phyloP scores from a whole-genome alignment of 2,888 invertebrate genomes.

The Xestia c-nigrum region DNA sequence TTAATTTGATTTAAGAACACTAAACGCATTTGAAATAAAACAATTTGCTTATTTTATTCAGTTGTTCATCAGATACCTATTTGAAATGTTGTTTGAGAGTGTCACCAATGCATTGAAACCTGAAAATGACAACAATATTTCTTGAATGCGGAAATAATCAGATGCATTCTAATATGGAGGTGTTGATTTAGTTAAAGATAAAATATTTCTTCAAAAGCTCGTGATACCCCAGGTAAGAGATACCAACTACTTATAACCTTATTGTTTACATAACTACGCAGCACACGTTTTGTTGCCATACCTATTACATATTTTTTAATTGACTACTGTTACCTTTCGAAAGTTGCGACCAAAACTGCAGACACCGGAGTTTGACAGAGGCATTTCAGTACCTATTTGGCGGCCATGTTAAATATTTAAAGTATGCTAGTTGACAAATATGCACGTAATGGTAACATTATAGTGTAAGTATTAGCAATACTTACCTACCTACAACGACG shows the following conservation, averaged over 20 bases:
- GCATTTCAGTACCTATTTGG: background rate
- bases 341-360: too few species aligned
- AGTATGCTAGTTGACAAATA: background rate
- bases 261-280: background rate
- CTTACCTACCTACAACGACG: background rate
- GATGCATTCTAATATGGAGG: background rate
- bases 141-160: background rate
- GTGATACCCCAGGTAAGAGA: slow-evolving; percentile 31
- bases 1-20: slow-evolving; percentile 40
- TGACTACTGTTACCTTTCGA: background rate
- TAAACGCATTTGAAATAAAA: slow-evolving; percentile 4
- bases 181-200: background rate
- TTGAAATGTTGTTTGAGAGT: slow-evolving; percentile 11
- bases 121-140: background rate
- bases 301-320: background rate
- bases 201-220: background rate
- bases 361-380: background rate
- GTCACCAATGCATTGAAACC: slow-evolving; percentile 12
- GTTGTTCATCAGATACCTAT: background rate
- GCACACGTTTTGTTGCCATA: background rate
- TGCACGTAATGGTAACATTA: background rate
- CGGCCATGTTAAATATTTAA: background rate
- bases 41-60: slow-evolving; percentile 1
- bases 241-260: background rate
- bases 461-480: background rate